Base-by-base conservation (phyloP, 2,113 vertebrate genomes). In the Pteropus alecto region DNA sequence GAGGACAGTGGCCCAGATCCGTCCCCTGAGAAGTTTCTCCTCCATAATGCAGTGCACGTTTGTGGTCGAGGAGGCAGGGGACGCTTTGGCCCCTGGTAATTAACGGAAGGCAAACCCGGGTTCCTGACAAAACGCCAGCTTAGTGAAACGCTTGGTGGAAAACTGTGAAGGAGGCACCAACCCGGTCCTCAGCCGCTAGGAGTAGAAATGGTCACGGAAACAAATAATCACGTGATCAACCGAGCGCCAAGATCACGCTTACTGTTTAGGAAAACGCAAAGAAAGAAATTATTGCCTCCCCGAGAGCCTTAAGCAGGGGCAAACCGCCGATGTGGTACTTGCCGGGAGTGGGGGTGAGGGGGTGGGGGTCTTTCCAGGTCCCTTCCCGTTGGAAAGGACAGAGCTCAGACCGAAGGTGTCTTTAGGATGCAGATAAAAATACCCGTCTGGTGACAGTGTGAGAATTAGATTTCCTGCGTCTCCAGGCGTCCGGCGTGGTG, bases 341-440 rank as follows among this genome's bases (percentile, higher is more conserved):
- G 19, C 8, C 9, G 10, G 46, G 1, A 35, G 76, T 38, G 68
- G 38, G 24, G 41, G 41, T 1, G 41, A 41, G n/a, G 41, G 41
- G 46, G 46, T 12, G 10, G 11, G 46, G 11, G 46, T 46, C 46
- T 6, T 21, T 24, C 0, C 14, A 7, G 43, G 15, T 7, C 6
- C 10, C 7, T 8, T 1, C 0, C 0, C 38, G 16, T 2, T 0
- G 16, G 41, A 22, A 30, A 63, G 61, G 4, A 13, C 3, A 41
- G 18, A 41, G 41, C 7, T 6, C 11, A 7, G 21, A 8, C 28
- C 3, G n/a, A 33, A 14, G 60, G 24, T 12, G 3, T 16, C 56
- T 61, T 41, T 10, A 16, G 22, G n/a, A 8, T 16, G 71, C 28
- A 28, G 60, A 46, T 51, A 28, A 33, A 30, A 63, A 54, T 1